Evolutionary conservation across 1,140 invertebrate species (phyloP), one percentile per base, ranked within the genome.

Genomic region (Drosophila sucinea): DNA sequence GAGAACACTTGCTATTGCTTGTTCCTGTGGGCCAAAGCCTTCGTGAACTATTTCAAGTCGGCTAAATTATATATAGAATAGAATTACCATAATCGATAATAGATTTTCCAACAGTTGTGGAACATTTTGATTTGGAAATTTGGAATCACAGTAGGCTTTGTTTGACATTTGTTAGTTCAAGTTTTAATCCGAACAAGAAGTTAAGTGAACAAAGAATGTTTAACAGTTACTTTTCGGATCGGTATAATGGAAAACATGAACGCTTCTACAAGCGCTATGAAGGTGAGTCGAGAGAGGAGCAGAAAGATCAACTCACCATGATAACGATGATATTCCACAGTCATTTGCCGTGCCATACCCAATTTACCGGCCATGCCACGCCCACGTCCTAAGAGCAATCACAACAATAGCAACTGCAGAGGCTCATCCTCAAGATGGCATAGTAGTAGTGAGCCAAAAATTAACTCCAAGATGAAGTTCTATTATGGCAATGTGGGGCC

Each of bases 181-280:
- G 7, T 7, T 33, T 11, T 38, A 38, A 8, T 5, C n/a, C 11
- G n/a, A 27, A 6, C 23, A 60, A 38, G 8, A 25, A 60, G 17
- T 1, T 2, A n/a, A 23, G 32, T 1, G 17, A 40, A 5, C 3
- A 25, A 25, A 51, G 3, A 51, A 51, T 67, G 5, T 83, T 79
- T 41, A 51, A 55, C 27, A 65, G 83, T 17, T 60, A 72, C 8
- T 68, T 85, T 32, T 85, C 82, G 2, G 25, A 85, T 57, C 82
- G 82, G 6, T 81, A 85, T 11, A 67, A 51, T 33, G 25, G 11
- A 4, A 73, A 79, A 2, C n/a, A 47, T 1, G 61, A 71, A 5
- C 51, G 40, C 0, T 72, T 76, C 40, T 70, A 76, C 27, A 17
- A 82, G 0, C 57, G 76, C 0, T 60, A 70, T 8, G 71, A 87